These are phyloP conservation scores for Noctua fimbriata DNA, from an alignment of 2,888 invertebrate genomes.

Conservation along the genomic window DNA sequence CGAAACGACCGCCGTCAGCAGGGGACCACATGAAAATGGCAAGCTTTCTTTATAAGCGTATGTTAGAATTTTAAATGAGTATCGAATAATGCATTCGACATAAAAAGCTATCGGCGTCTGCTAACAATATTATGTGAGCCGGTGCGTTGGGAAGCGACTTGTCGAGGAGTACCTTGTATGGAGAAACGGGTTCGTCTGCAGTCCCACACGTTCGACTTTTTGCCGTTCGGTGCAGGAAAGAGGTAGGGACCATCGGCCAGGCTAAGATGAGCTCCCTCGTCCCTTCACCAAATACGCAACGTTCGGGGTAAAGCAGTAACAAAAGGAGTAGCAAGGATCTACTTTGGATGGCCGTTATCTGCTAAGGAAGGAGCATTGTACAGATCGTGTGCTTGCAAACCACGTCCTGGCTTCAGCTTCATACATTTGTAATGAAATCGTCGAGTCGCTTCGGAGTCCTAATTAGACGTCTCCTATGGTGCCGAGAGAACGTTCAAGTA, in stretches of 20 bases:
- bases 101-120: conserved; percentile 89
- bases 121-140: conserved; percentile 90
- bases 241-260: conserved; percentile 81
- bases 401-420: conserved; percentile 81
- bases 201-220: conserved; percentile 90
- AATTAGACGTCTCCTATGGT: conserved; percentile 80
- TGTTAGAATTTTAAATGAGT: conserved; percentile 91
- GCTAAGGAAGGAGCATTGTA: conserved; percentile 84
- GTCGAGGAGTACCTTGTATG: conserved; percentile 88
- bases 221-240: conserved; percentile 86
- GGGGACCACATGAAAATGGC: conserved; percentile 88
- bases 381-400: conserved; percentile 84
- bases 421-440: conserved; percentile 88
- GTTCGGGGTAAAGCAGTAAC: conserved; percentile 64
- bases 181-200: conserved; percentile 89
- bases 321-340: conserved; percentile 76
- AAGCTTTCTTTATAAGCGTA: conserved; percentile 88
- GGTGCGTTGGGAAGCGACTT: conserved; percentile 88
- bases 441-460: conserved; percentile 76
- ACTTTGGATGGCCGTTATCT: conserved; percentile 73
- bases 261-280: conserved; percentile 74
- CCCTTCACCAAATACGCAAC: conserved; percentile 66
- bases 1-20: conserved; percentile 85
- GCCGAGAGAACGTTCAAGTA: conserved; percentile 55
- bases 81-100: conserved; percentile 90